phyloP scores from a whole-genome alignment of 2,797 vertebrate genomes.

The Heterohyrax brucei region DNA sequence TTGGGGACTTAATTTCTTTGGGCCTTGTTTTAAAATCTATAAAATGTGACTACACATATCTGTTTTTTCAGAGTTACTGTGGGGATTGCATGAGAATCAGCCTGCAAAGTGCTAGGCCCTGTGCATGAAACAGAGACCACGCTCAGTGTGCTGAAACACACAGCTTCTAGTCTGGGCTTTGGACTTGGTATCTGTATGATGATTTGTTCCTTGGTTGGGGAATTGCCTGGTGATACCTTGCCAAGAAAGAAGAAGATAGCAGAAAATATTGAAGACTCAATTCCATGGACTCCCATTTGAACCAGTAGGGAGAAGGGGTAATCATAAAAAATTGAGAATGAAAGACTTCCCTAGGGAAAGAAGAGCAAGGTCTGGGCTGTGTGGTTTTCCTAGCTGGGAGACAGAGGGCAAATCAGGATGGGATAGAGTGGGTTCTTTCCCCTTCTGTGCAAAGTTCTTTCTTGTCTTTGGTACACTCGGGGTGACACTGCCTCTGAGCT shows the following conservation, averaged over 20 bases:
- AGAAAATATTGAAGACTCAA: not conserved
- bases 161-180: not conserved
- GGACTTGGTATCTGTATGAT: not conserved
- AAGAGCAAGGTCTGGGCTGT: not conserved
- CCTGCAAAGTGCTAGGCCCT: not conserved
- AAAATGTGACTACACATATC: not conserved
- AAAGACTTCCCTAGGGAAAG: not conserved
- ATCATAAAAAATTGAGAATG: fast-evolving
- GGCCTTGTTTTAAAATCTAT: not conserved
- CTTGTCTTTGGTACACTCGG: not conserved
- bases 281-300: not conserved
- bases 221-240: not conserved
- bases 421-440: not conserved
- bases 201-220: too few relatives aligned
- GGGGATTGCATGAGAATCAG: not conserved
- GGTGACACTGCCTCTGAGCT: fast-evolving
- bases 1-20: not conserved
- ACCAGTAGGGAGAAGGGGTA: not conserved
- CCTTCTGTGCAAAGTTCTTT: not conserved
- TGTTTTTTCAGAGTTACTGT: not conserved
- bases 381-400: not conserved
- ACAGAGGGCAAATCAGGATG: not conserved
- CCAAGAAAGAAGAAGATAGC: not conserved
- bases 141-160: not conserved
- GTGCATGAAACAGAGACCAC: too few relatives aligned